phyloP scores from a whole-genome alignment of 2,797 vertebrate species.

The Crenuchus spilurus region DNA sequence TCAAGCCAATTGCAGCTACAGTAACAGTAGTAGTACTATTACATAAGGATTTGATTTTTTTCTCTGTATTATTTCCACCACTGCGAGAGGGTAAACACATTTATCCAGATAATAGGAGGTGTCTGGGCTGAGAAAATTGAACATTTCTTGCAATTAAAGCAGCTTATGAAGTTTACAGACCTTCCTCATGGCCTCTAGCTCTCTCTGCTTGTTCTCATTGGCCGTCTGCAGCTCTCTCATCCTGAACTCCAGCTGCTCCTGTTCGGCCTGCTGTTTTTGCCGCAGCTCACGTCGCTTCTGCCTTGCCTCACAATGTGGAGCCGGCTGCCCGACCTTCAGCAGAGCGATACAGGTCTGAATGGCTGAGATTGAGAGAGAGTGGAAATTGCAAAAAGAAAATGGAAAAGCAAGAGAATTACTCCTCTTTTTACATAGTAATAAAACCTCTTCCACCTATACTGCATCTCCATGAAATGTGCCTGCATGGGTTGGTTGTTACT shows the following conservation, averaged over 20 bases:
- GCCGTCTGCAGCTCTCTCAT: conserved; percentile 92
- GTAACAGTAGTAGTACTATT: too few relatives aligned
- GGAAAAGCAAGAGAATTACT: not conserved
- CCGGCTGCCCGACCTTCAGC: conserved; percentile 79
- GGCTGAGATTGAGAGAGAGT: conserved; percentile 68
- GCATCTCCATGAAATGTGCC: too few relatives aligned
- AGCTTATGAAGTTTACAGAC: conserved; percentile 66
- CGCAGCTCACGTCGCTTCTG: conserved; percentile 86
- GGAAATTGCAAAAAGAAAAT: not conserved
- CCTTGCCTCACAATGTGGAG: conserved; percentile 88
- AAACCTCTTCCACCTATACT: too few relatives aligned
- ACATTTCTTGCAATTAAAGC: not conserved
- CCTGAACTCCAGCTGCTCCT: conserved; percentile 88
- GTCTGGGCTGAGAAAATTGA: not conserved
- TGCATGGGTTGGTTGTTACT: too few relatives aligned
- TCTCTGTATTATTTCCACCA: too few relatives aligned
- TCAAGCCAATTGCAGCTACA: too few relatives aligned
- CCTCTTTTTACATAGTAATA: not conserved
- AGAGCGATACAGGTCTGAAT: conserved; percentile 87
- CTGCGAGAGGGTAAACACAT: too few relatives aligned
- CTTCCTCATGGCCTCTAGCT: conserved; percentile 92
- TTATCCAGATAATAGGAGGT: too few relatives aligned
- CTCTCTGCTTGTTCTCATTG: conserved; percentile 91
- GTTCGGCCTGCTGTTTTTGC: conserved; percentile 86
- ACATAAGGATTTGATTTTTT: too few relatives aligned